Evolutionary conservation across 2,888 invertebrate genomes (phyloP).

Genomic region (Leucophenga maculata): DNA sequence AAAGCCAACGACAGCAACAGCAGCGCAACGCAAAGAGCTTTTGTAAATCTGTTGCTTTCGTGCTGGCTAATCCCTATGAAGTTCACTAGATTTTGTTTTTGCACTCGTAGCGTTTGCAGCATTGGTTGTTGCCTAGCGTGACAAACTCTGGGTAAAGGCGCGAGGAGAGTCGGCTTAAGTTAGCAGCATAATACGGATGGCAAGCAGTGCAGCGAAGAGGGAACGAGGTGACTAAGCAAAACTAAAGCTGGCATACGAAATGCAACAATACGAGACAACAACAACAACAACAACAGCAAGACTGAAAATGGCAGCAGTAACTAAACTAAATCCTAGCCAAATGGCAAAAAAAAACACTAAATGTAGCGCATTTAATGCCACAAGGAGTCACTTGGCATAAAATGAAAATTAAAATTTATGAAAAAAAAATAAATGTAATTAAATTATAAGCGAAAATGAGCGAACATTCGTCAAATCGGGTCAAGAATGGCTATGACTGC

Average conservation of each 20-base stretch:
- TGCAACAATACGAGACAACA: slow-evolving; percentile 52
- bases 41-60: slow-evolving; percentile 72
- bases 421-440: slow-evolving; percentile 61
- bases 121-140: slow-evolving; percentile 36
- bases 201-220: slow-evolving; percentile 37
- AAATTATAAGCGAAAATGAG: slow-evolving; percentile 54
- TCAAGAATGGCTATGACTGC: too few species aligned
- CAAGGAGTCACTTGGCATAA: slow-evolving; percentile 24
- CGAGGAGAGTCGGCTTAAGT: too few species aligned
- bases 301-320: slow-evolving; percentile 37
- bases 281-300: slow-evolving; percentile 20
- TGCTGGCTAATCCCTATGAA: slow-evolving; percentile 72
- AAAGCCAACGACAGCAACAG: slow-evolving; percentile 27
- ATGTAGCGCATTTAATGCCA: slow-evolving; percentile 30
- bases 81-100: slow-evolving; percentile 68
- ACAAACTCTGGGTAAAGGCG: too few species aligned
- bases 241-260: slow-evolving; percentile 67
- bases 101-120: slow-evolving; percentile 44
- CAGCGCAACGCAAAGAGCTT: slow-evolving; percentile 65
- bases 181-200: slow-evolving; percentile 12
- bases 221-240: slow-evolving; percentile 39
- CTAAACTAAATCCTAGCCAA: slow-evolving; percentile 40
- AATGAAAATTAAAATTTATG: slow-evolving; percentile 48
- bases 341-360: slow-evolving; percentile 43
- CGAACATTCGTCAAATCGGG: not conserved